phyloP scores from a whole-genome alignment of 1,140 invertebrate species.

The Saccostrea echinata region DNA sequence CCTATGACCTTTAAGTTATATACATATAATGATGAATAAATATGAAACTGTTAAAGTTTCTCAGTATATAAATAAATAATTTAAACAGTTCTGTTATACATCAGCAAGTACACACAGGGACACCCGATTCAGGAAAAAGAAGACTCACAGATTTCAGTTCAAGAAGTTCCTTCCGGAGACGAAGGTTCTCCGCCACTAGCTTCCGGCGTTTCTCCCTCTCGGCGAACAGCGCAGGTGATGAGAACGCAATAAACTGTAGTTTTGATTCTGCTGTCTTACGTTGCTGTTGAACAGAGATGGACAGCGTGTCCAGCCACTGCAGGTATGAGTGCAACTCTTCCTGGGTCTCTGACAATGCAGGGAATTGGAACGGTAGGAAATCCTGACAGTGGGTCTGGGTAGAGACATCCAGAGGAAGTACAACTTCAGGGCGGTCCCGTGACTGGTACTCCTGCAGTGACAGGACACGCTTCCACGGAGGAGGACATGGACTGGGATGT shows the following conservation, averaged over 20 bases:
- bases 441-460: no score
- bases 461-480: no score
- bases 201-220: background rate
- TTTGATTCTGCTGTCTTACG: background rate
- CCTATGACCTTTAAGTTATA: no score
- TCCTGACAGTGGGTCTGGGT: no score
- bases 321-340: background rate
- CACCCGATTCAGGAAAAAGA: background rate
- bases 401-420: background rate
- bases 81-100: background rate
- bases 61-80: no score
- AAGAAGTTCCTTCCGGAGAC: background rate
- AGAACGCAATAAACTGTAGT: background rate
- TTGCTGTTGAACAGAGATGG: background rate
- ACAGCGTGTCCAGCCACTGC: background rate
- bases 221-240: background rate
- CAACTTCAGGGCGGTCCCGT: no score
- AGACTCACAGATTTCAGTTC: background rate
- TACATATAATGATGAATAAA: no score
- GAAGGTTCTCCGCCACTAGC: background rate
- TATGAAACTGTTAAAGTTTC: no score
- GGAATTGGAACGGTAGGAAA: no score
- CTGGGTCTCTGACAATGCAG: background rate
- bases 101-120: background rate
- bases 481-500: no score